Conservation (phyloP, 2,113 vertebrate genomes). For the Ia io region DNA sequence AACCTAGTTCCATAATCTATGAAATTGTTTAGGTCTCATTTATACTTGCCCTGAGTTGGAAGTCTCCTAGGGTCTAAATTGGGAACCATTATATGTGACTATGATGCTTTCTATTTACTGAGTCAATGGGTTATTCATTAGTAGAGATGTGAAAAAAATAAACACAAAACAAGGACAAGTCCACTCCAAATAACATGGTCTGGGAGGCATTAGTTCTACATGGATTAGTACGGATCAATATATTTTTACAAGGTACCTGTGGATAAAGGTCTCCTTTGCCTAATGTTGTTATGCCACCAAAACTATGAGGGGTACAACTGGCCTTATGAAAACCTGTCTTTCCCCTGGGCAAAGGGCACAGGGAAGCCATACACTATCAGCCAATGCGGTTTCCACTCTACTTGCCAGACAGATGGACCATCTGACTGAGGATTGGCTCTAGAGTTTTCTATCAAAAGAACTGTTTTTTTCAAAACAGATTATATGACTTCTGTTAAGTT, state of each 20-base stretch:
- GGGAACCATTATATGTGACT: not conserved
- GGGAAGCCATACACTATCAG: not conserved
- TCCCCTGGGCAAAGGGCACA: not conserved
- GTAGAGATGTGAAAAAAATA: not conserved
- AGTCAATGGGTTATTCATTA: not conserved
- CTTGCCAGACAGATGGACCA: not conserved
- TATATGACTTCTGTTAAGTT: not conserved
- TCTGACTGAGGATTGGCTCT: not conserved
- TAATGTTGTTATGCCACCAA: not conserved
- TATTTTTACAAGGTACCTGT: not conserved
- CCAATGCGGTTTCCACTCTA: not conserved
- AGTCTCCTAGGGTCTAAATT: not conserved
- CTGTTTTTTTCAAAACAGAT: not conserved
- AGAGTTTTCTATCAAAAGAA: slow-evolving; percentile 12
- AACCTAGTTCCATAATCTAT: not conserved
- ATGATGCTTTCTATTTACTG: not conserved
- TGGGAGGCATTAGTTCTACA: not conserved
- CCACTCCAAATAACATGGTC: not conserved
- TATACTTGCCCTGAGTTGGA: not conserved
- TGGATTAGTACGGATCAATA: not conserved
- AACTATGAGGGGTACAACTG: not conserved
- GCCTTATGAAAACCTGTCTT: not conserved
- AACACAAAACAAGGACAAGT: not conserved
- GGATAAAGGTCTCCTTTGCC: not conserved
- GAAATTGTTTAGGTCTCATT: not conserved